Evolutionary conservation across 2,797 vertebrate species (phyloP), one percentile per base, ranked within the genome.

Genomic region (Urophycis tenuis): DNA sequence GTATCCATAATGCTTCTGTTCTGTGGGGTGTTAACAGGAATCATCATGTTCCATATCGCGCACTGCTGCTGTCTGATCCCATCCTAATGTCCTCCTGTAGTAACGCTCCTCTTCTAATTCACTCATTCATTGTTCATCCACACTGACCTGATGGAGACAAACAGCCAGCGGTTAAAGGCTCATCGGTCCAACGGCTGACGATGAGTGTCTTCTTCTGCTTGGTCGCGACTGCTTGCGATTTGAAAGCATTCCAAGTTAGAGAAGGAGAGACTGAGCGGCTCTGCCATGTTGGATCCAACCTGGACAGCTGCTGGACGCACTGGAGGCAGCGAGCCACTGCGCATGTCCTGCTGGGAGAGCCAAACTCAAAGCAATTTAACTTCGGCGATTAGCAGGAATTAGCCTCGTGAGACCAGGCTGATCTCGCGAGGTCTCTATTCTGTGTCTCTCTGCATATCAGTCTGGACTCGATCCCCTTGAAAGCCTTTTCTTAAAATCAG

Each of bases 221-320:
- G 94, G 93, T 94, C 91, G 94, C 92, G 93, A 94, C 90, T 92
- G 95, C 93, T 93, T 91, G 92, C 91, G 92, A 92, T 95, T 91
- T 95, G 95, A 96, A 96, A 96, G 91, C 96, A 96, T 95, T 96
- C 96, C 96, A 95, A 97, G 96, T 97, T 95, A 95, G 93, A 94
- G 94, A 93, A 94, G 93, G 93, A 94, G 94, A 94, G 95, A 95
- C 95, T 93, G 95, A 94, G 94, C 95, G 95, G 95, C 95, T 94
- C 96, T 95, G 45, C 45, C 45, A 49, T 49, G 45, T 49, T 49
- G 17, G 45, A 49, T 19, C 45, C 39, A 34, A 34, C 33, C 95
- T 94, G 96, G 96, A 98, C 96, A 97, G 96, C 95, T 96, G 95
- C 96, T 95, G 93, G 91, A 85, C 92, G 93, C 92, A 94, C 53